Base-by-base conservation (phyloP, 2,797 vertebrate genomes). In the Tenualosa thibaudeaui region DNA sequence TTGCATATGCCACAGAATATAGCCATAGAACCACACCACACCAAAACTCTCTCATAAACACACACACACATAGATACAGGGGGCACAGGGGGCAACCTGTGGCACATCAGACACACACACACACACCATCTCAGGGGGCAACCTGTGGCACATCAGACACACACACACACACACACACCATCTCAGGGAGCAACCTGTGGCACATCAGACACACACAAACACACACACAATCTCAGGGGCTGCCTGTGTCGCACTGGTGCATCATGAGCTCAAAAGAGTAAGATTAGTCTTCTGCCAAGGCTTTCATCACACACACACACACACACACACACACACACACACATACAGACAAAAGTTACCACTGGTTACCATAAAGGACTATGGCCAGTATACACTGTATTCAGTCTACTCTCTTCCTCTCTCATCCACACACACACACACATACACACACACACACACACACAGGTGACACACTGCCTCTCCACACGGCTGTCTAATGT, bases 241-340 rank as follows among this genome's bases (percentile, higher is more conserved):
- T 17, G 12, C 10, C 53, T 17, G 15, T 15, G 53, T 54, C 53
- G 13, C 15, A 5, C 53, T 54, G 53, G 53, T 15, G 17, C 15
- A 2, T 54, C 53, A 54, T 54, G 53, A 54, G 53, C 53, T 54
- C 12, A 54, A 54, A 54, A 17, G 53, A 54, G 53, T 2, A 54
- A 54, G 10, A 54, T 54, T 54, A 54, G 13, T 54, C 53, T 54
- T 54, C 53, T 54, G 53, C 53, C 53, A 17, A 17, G 53, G 53
- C 53, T 54, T 54, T 54, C 53, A 54, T 26, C 7, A 68, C 24
- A 26, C 62, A 68, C 62, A 31, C 60, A 81, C 31, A 81, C 75
- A 46, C 60, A 65, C 60, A 24, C 60, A 65, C 60, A 65, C 60
- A 65, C 60, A 65, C 60, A 65, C 60, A 65, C 60, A 65, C 22